Evolutionary conservation across 2,113 vertebrate genomes (phyloP).

Genomic region (Cyprinodon tularosa): DNA sequence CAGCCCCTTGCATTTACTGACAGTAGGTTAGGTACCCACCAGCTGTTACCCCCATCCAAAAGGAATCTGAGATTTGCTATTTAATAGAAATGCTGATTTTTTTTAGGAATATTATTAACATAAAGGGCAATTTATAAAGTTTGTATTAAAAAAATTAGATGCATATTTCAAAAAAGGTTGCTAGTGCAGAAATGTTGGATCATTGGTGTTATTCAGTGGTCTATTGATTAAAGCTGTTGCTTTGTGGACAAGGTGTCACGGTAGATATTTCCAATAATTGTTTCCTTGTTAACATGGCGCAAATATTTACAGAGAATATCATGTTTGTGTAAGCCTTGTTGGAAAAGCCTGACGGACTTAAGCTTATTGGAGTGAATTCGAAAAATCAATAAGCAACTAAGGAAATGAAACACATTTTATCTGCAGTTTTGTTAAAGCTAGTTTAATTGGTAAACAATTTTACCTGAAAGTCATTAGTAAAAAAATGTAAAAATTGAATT

Average conservation of each 20-base stretch:
- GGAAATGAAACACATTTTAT: neutral
- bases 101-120: neutral
- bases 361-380: neutral
- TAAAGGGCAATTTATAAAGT: neutral
- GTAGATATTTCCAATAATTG: conserved; percentile 8
- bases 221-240: conserved; percentile 17
- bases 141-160: neutral
- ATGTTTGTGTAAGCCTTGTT: conserved; percentile 6
- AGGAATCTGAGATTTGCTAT: too few relatives aligned
- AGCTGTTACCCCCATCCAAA: too few relatives aligned
- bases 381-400: conserved; percentile 5
- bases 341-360: neutral
- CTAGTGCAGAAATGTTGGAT: neutral
- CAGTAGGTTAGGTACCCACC: conserved; percentile 9
- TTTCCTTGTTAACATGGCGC: conserved; percentile 1
- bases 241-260: conserved; percentile 1
- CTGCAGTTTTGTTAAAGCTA: neutral
- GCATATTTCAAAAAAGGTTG: neutral
- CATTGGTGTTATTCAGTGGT: neutral
- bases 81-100: neutral
- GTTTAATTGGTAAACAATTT: neutral
- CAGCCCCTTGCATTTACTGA: neutral
- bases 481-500: too few relatives aligned
- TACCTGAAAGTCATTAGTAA: neutral
- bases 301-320: conserved; percentile 11